A percentile compares a stretch with the other conserved stretches of the same genome.
Conservation (phyloP, 2,888 invertebrate genomes). For the Drosophila fungiperda region DNA sequence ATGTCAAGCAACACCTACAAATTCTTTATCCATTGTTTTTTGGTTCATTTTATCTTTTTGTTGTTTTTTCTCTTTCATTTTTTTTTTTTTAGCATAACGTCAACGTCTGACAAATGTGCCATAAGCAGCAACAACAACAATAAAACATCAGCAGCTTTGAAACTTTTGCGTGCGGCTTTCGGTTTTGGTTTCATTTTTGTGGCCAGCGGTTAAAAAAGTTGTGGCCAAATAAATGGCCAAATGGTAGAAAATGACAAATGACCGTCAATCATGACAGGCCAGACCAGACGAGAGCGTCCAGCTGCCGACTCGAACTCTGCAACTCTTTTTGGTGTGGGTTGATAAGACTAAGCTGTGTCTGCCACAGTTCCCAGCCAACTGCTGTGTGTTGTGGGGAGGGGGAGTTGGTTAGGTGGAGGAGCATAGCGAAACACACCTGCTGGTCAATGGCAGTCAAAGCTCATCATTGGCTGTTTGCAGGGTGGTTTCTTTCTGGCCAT, state of each 20-base stretch:
- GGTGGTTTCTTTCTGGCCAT: conserved; percentile 36
- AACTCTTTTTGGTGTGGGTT: conserved; percentile 29
- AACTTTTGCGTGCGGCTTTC: conserved; percentile 73
- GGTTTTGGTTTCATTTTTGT: conserved; percentile 62
- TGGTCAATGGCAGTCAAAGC: conserved; percentile 74
- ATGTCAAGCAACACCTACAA: conserved; percentile 79
- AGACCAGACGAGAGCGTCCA: conserved; percentile 68
- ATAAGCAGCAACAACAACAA: conserved; percentile 68
- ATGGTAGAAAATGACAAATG: conserved; percentile 83
- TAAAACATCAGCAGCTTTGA: conserved; percentile 33
- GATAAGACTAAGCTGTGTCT: conserved; percentile 76
- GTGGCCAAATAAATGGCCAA: conserved; percentile 76
- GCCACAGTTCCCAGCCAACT: conserved; percentile 31
- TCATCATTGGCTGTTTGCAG: conserved; percentile 58
- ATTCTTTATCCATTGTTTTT: conserved; percentile 52
- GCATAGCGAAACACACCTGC: conserved; percentile 66
- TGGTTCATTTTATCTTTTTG: conserved; percentile 12
- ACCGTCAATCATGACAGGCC: conserved; percentile 84
- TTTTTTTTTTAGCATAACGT: conserved; percentile 70
- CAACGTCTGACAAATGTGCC: conserved; percentile 82
- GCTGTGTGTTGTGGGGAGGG: background rate
- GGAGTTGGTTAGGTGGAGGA: conserved; percentile 12
- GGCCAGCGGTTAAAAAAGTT: conserved; percentile 74
- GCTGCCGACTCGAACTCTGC: conserved; percentile 40
- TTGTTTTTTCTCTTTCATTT: conserved; percentile 13